These are phyloP conservation scores for Callorhinus ursinus DNA, from an alignment of 2,113 vertebrate genomes.

Conservation along the genomic window DNA sequence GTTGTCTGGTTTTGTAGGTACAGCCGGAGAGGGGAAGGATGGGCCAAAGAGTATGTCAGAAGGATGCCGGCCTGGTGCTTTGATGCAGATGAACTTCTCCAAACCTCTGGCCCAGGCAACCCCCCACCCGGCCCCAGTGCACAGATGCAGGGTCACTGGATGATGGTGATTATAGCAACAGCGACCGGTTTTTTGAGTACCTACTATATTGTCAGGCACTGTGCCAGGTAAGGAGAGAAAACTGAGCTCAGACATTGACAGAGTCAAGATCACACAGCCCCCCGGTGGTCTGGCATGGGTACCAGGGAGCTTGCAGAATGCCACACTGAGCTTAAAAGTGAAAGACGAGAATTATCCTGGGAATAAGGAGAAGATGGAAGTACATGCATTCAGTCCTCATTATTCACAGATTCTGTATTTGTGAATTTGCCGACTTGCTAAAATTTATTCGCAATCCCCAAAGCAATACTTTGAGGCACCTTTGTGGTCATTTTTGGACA, in stretches of 20 bases:
- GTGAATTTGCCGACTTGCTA: neutral
- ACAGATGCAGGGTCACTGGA: neutral
- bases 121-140: neutral
- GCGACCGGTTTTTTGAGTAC: neutral
- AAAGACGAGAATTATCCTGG: neutral
- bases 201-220: neutral
- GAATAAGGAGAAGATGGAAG: neutral
- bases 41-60: neutral
- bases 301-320: neutral
- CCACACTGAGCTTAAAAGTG: neutral
- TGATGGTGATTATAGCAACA: fast-evolving
- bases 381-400: neutral
- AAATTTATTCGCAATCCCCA: neutral
- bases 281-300: fast-evolving
- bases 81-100: neutral
- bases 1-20: neutral
- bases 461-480: neutral
- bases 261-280: neutral
- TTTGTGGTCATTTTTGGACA: neutral
- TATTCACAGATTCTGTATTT: neutral
- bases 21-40: neutral
- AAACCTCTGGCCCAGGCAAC: too few species aligned
- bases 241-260: too few species aligned
- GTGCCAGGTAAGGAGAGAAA: neutral
- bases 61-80: neutral